Conservation (phyloP, 35 echinoderm and acorn worm species). For the Ophioderma brevispina region DNA sequence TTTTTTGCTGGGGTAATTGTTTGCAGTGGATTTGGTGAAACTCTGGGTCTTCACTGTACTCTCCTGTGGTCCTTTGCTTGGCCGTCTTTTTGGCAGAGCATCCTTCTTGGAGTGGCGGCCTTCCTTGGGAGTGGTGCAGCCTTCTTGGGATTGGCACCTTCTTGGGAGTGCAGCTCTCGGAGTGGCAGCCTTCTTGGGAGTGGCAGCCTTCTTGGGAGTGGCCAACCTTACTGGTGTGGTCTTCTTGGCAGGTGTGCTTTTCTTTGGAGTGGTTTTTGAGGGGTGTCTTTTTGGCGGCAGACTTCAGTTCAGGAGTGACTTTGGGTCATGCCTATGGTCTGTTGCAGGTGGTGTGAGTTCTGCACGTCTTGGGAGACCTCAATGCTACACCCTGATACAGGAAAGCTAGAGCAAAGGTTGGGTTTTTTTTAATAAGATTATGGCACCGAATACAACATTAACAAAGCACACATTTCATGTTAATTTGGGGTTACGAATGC, state of each 20-base stretch:
- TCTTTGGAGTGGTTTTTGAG: conserved; percentile 16
- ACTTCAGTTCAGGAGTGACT: neutral
- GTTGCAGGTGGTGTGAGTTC: conserved; percentile 35
- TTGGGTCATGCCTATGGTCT: neutral
- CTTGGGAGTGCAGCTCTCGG: neutral
- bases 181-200: conserved; percentile 29
- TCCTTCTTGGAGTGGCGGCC: neutral
- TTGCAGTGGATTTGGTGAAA: neutral
- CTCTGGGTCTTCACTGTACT: neutral
- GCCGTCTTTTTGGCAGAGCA: neutral
- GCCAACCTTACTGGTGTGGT: conserved; percentile 39
- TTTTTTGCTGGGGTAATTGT: no score
- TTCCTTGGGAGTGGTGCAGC: conserved; percentile 3
- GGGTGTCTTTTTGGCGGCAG: conserved; percentile 20
- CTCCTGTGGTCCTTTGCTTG: conserved; percentile 14
- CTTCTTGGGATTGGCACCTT: conserved; percentile 27
- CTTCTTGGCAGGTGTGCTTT: conserved; percentile 67
- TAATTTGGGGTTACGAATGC: no score
- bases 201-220: conserved; percentile 8
- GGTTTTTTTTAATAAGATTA: no score
- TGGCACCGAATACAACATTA: no score
- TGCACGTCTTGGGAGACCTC: neutral
- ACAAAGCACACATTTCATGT: no score
- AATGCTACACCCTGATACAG: neutral
- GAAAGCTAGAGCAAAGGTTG: no score